A percentile compares a stretch with the other conserved stretches of the same genome.
These are phyloP conservation scores for Teinopalpus imperialis DNA, from an alignment of 2,888 invertebrate genomes.

Conservation along the genomic window DNA sequence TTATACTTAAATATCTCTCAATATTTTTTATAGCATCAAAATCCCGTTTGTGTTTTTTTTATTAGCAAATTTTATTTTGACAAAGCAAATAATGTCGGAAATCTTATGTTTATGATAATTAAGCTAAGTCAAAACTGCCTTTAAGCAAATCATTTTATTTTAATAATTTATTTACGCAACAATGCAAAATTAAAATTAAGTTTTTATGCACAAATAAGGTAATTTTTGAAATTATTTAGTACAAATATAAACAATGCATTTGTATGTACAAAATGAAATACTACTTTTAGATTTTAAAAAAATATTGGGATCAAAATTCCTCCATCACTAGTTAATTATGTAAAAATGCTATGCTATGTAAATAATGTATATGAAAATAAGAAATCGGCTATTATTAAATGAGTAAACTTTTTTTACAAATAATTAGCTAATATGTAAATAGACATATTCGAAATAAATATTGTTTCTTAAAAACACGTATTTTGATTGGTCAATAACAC, in stretches of 20 bases:
- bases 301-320: slow-evolving; percentile 16
- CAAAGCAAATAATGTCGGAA: not conserved
- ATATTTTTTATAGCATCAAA: no score
- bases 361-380: slow-evolving; percentile 61
- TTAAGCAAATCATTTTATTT: slow-evolving; percentile 29
- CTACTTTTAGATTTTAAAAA: not conserved
- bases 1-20: no score
- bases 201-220: slow-evolving; percentile 25
- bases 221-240: slow-evolving; percentile 40
- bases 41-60: no score
- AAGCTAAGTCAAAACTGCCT: slow-evolving; percentile 15
- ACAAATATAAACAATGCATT: slow-evolving; percentile 50
- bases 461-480: slow-evolving; percentile 34
- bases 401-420: slow-evolving; percentile 44
- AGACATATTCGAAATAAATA: slow-evolving; percentile 41
- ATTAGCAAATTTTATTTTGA: not conserved
- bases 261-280: slow-evolving; percentile 49
- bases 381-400: slow-evolving; percentile 46
- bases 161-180: slow-evolving; percentile 35
- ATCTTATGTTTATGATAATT: slow-evolving; percentile 5
- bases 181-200: slow-evolving; percentile 17
- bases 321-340: not conserved
- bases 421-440: slow-evolving; percentile 49
- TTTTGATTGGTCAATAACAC: slow-evolving; percentile 10
- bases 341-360: slow-evolving; percentile 48